Base-by-base conservation (phyloP, 2,113 vertebrate species). In the Sterrhoptilus dennistouni region DNA sequence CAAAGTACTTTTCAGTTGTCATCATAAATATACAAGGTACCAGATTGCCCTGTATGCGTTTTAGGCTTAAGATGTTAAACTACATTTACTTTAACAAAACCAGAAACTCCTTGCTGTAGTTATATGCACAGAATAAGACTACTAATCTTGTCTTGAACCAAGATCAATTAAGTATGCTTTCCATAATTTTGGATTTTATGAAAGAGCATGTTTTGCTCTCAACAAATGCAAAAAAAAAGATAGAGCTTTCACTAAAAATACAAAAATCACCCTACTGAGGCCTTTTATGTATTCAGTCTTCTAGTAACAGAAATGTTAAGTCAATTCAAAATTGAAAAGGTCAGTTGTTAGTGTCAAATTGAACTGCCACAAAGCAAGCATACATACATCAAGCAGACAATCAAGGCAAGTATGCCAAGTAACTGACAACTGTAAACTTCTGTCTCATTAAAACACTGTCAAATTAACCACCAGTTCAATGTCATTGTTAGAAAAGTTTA, bases 341-440 rank as follows among this genome's bases (percentile, higher is more conserved):
- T 96, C 95, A 96, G 92, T 84, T 95, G 80, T 95, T 95, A 84
- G 65, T 96, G 95, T 95, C 93, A 96, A 96, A 93, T 3, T 80
- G 28, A 91, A 90, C 77, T 68, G 90, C 85, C 64, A 87, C 75
- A 94, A 88, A 92, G 76, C 70, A 94, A 87, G 74, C 72, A 72
- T 81, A 78, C 33, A 61, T 36, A 68, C 28, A 93, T 93, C 92
- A 87, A 72, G 33, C 50, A 92, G 72, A 93, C 93, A 93, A 97
- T 95, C 93, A 91, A 82, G 36, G 83, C 70, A 92, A 87, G 57
- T 59, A 87, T 83, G 90, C 70, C 96, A 97, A 91, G 74, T 87
- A 97, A 96, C 80, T 90, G 95, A 96, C 96, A 97, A 78, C 52
- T 83, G 71, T 89, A 92, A 92, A 87, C 89, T 72, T 96, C 74